Evolutionary conservation across 2,888 invertebrate species (phyloP).

Genomic region (Phortica magna): DNA sequence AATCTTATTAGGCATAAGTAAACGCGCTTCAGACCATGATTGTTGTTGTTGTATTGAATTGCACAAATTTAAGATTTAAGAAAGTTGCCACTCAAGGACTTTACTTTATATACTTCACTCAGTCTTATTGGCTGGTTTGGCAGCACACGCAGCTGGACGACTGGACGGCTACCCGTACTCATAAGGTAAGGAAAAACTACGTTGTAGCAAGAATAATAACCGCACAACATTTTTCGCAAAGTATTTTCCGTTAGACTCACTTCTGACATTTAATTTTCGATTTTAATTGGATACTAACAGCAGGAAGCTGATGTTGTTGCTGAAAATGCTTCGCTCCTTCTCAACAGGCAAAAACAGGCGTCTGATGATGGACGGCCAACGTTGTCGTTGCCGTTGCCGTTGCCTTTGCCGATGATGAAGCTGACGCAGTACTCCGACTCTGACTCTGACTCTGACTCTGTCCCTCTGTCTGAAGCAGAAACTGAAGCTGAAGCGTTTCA

Average conservation of each 20-base stretch:
- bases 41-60: background rate
- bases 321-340: background rate
- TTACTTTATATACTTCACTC: background rate
- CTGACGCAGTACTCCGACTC: no score
- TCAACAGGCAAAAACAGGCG: conserved; percentile 6
- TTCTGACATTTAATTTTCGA: conserved; percentile 78
- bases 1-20: conserved; percentile 32
- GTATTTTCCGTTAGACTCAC: conserved; percentile 36
- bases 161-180: background rate
- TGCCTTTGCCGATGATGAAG: background rate
- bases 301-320: conserved; percentile 64
- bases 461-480: background rate
- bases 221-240: conserved; percentile 20
- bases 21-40: background rate
- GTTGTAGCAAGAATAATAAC: background rate
- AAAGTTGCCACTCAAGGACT: background rate
- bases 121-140: background rate
- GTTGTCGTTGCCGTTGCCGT: background rate
- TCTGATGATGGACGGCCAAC: background rate
- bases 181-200: background rate
- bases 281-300: conserved; percentile 78
- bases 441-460: background rate
- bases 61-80: background rate
- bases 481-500: background rate
- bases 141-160: conserved; percentile 17